Evolutionary conservation across 1,140 invertebrate species (phyloP).

Genomic region (Harpegnathos saltator): DNA sequence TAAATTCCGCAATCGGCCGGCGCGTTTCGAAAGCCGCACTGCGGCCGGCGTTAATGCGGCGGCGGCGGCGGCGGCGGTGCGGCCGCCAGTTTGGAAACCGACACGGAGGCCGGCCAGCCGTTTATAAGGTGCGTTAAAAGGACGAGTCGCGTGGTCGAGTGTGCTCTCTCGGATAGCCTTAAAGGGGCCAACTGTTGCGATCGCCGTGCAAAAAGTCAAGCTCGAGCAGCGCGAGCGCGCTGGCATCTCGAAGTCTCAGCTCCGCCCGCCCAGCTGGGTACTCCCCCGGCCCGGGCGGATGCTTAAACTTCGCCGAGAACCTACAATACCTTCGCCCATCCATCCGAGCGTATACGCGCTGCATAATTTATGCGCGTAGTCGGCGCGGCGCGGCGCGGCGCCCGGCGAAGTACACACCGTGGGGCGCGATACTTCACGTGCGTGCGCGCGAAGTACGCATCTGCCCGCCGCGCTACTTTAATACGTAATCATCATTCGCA

Average conservation of each 20-base stretch:
- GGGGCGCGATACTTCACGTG: conserved; percentile 45
- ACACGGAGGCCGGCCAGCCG: too few relatives aligned
- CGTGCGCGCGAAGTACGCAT: conserved; percentile 45
- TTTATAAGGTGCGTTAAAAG: conserved; percentile 78
- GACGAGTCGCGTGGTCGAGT: conserved; percentile 65
- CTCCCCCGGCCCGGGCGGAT: conserved; percentile 62
- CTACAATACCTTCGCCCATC: conserved; percentile 68
- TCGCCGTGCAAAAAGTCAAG: conserved; percentile 77
- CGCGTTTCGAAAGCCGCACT: neutral
- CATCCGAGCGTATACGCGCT: conserved; percentile 64
- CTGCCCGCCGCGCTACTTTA: conserved; percentile 14
- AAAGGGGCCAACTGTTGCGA: conserved; percentile 83
- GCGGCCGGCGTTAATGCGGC: neutral
- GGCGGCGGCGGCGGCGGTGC: too few relatives aligned
- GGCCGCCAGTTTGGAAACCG: too few relatives aligned
- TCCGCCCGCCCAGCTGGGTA: conserved; percentile 69
- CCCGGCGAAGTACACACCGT: conserved; percentile 39
- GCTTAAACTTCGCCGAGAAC: conserved; percentile 72
- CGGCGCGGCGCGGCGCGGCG: conserved; percentile 21
- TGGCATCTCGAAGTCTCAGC: conserved; percentile 64
- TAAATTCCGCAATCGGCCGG: neutral
- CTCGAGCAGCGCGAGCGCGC: conserved; percentile 65
- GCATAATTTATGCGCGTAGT: conserved; percentile 70
- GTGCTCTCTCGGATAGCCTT: conserved; percentile 75
- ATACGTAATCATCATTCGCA: conserved; percentile 53